These are phyloP conservation scores for Gastracanthus pulcherrimus DNA, from an alignment of 2,888 invertebrate species.

Conservation along the genomic window DNA sequence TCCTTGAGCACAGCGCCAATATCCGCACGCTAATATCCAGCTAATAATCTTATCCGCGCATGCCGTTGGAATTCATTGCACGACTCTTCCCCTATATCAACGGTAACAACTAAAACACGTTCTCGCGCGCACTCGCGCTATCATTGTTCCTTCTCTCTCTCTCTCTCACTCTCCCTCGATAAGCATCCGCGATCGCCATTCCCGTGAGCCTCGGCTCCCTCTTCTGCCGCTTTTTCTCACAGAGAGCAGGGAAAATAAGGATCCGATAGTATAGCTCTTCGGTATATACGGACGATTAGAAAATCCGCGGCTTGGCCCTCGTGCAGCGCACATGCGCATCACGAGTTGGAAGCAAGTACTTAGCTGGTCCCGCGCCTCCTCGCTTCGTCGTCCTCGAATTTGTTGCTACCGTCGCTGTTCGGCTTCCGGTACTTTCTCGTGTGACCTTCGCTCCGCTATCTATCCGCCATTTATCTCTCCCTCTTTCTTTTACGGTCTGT, in stretches of 20 bases:
- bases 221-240: slow-evolving; percentile 18
- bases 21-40: slow-evolving; percentile 12
- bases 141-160: slow-evolving; percentile 1
- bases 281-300: too few relatives aligned
- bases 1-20: neutral
- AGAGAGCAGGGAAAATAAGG: neutral
- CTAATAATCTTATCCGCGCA: slow-evolving; percentile 34
- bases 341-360: too few relatives aligned
- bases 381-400: too few relatives aligned
- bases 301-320: neutral
- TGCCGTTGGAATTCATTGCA: slow-evolving; percentile 4
- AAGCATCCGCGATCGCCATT: slow-evolving; percentile 27
- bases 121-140: neutral
- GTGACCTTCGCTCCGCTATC: slow-evolving; percentile 40
- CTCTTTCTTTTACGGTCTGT: slow-evolving; percentile 7
- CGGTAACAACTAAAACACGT: too few relatives aligned
- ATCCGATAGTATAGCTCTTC: too few relatives aligned
- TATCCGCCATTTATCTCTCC: neutral
- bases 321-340: neutral
- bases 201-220: neutral
- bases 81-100: too few relatives aligned
- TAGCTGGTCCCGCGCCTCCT: too few relatives aligned
- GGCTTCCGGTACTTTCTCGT: neutral
- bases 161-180: neutral
- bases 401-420: too few relatives aligned